Conservation (phyloP, 2,888 invertebrate genomes). For the Erebia palarica region DNA sequence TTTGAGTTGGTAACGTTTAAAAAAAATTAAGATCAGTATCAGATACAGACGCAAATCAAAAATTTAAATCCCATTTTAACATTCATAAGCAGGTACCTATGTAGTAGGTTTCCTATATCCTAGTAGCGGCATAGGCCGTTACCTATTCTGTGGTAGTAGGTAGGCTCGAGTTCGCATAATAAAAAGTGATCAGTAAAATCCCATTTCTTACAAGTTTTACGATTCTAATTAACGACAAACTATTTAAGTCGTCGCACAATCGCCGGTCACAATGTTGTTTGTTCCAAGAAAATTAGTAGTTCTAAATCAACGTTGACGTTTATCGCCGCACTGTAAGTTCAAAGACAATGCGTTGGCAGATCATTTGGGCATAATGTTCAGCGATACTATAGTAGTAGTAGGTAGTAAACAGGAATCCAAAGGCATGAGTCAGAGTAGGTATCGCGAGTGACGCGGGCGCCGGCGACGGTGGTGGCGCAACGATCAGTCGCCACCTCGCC, state of each 20-base stretch:
- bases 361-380: constrained; percentile 74
- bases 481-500: constrained; percentile 41
- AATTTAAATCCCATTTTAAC: not conserved
- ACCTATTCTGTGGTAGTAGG: too few relatives aligned
- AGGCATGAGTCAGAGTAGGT: constrained; percentile 70
- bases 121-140: too few relatives aligned
- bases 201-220: constrained; percentile 24
- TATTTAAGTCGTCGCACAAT: constrained; percentile 26
- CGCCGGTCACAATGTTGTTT: constrained; percentile 42
- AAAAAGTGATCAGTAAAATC: constrained; percentile 4
- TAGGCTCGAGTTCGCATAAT: not conserved
- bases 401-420: constrained; percentile 70
- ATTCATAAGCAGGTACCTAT: too few relatives aligned
- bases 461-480: constrained; percentile 53
- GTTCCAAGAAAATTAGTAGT: constrained; percentile 51
- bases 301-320: constrained; percentile 71
- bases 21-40: too few relatives aligned
- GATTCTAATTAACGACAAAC: constrained; percentile 31
- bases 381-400: constrained; percentile 59
- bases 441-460: constrained; percentile 52
- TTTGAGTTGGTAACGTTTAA: too few relatives aligned
- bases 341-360: constrained; percentile 80
- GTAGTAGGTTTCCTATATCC: too few relatives aligned
- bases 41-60: too few relatives aligned
- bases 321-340: constrained; percentile 72